Evolutionary conservation across 2,113 vertebrate species (phyloP).

Genomic region (Perca schrenkii): DNA sequence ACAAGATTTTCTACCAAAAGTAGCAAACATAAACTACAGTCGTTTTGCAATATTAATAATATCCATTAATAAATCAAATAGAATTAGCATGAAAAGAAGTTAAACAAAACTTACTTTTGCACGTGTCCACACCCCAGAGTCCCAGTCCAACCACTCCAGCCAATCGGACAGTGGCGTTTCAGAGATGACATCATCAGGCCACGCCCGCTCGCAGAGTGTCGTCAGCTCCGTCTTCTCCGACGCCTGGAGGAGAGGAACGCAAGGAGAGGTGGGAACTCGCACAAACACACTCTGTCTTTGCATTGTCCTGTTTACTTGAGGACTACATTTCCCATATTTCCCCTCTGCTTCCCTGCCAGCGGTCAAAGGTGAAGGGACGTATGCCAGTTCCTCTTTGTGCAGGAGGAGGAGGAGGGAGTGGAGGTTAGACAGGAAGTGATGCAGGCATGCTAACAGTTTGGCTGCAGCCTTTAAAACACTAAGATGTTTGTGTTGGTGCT

Average conservation of each 20-base stretch:
- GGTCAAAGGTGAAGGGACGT: constrained; percentile 88
- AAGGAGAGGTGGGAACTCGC: constrained; percentile 89
- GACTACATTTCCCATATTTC: constrained; percentile 58
- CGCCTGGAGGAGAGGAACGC: constrained; percentile 97
- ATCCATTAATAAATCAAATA: not conserved
- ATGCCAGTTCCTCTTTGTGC: constrained; percentile 86
- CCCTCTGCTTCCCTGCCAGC: constrained; percentile 87
- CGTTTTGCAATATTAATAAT: not conserved
- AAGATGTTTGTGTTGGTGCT: constrained; percentile 1
- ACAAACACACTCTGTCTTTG: not conserved
- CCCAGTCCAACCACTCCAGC: constrained; percentile 96
- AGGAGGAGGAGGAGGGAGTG: constrained; percentile 87
- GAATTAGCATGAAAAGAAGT: not conserved
- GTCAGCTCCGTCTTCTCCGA: constrained; percentile 99
- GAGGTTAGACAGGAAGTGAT: constrained; percentile 89
- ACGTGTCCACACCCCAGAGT: constrained; percentile 84
- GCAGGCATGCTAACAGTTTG: constrained; percentile 54
- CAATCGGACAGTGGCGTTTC: constrained; percentile 98
- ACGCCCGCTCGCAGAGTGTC: constrained; percentile 93
- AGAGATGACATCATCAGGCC: constrained; percentile 90
- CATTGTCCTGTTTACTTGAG: not conserved
- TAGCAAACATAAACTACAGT: not conserved
- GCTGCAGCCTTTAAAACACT: constrained; percentile 40
- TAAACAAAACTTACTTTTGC: not conserved
- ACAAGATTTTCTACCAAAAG: not conserved